Percentiles rank a stretch among this genome's conserved stretches.
Conservation (phyloP, 2,113 vertebrate species). For the Lophura nycthemera region DNA sequence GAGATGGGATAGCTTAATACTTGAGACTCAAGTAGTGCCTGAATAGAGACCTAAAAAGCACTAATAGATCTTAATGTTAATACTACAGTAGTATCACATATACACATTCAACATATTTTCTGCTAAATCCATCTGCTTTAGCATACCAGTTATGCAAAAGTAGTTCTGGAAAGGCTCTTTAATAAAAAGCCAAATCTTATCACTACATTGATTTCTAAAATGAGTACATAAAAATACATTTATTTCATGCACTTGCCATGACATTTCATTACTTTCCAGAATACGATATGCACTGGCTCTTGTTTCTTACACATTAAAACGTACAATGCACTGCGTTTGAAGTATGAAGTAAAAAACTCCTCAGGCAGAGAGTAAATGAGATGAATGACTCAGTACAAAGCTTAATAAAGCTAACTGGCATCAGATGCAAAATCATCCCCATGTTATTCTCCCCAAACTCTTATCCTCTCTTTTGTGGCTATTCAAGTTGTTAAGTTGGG, state of each 20-base stretch:
- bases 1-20: neutral
- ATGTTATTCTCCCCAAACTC: neutral
- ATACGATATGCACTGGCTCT: neutral
- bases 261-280: constrained; percentile 28
- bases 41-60: neutral
- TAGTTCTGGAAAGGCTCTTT: neutral
- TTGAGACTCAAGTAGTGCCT: neutral
- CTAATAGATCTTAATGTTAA: neutral
- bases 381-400: constrained; percentile 14
- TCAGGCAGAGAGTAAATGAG: constrained; percentile 15
- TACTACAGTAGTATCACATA: neutral
- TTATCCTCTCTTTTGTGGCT: constrained; percentile 39
- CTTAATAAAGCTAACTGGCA: constrained; percentile 60
- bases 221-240: neutral
- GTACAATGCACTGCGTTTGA: neutral
- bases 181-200: neutral
- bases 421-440: constrained; percentile 34
- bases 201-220: constrained; percentile 37
- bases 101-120: neutral
- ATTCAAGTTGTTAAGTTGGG: neutral
- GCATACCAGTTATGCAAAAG: neutral
- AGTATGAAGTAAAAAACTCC: constrained; percentile 27
- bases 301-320: constrained; percentile 32
- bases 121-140: neutral
- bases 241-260: constrained; percentile 10